Evolutionary conservation across 2,113 vertebrate genomes (phyloP).

Genomic region (Tupaia chinensis): DNA sequence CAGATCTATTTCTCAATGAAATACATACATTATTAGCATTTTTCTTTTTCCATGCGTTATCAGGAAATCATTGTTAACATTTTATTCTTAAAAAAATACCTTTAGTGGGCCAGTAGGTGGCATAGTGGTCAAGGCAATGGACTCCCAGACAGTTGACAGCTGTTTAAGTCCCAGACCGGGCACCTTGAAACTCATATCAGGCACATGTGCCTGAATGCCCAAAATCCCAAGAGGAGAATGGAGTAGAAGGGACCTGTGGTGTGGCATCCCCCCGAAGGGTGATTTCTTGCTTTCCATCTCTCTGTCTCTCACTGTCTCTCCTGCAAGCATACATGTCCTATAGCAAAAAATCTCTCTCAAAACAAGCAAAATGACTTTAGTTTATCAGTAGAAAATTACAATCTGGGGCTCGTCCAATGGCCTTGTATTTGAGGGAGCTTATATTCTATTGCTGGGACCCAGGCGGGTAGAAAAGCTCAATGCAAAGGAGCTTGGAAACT

Average conservation of each 20-base stretch:
- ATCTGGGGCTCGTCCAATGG: background rate
- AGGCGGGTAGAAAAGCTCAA: background rate
- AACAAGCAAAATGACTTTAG: background rate
- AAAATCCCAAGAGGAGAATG: too few species aligned
- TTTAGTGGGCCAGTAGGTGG: background rate
- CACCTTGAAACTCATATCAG: too few species aligned
- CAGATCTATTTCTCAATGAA: slow-evolving; percentile 29
- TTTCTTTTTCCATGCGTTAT: slow-evolving; percentile 18
- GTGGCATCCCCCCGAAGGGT: too few species aligned
- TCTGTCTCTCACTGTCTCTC: too few species aligned
- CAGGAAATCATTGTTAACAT: slow-evolving; percentile 42
- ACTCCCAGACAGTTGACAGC: too few species aligned
- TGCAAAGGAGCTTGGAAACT: background rate
- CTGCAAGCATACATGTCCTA: too few species aligned
- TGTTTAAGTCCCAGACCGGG: too few species aligned
- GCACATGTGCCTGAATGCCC: too few species aligned
- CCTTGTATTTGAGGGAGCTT: background rate
- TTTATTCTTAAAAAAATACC: background rate
- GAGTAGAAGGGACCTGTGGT: too few species aligned
- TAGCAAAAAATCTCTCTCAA: too few species aligned
- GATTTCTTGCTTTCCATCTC: too few species aligned
- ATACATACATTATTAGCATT: background rate
- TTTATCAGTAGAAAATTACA: slow-evolving; percentile 59
- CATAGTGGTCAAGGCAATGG: too few species aligned
- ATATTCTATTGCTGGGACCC: background rate